A percentile compares a stretch with the other conserved stretches of the same genome.
Conservation (phyloP, 2,797 vertebrate species). For the Tiaroga cobitis region DNA sequence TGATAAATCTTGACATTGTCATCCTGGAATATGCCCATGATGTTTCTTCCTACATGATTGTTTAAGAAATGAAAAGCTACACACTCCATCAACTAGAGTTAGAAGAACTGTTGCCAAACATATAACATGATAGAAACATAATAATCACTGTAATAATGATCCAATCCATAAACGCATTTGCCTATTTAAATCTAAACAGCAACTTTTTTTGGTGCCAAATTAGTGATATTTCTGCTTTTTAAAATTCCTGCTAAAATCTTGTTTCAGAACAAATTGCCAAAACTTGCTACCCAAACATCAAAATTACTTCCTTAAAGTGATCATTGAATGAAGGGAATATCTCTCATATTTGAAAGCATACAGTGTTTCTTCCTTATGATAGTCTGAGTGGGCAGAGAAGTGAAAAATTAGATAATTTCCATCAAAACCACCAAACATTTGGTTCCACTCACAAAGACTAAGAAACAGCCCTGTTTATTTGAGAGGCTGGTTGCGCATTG, state of each 20-base stretch:
- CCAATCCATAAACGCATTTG: too few species aligned
- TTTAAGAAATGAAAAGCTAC: too few species aligned
- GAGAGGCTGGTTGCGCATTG: slow-evolving; percentile 3
- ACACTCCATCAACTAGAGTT: too few species aligned
- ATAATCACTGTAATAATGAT: too few species aligned
- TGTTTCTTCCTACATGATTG: accelerated
- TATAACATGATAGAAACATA: too few species aligned
- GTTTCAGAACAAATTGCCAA: not conserved
- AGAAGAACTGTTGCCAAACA: too few species aligned
- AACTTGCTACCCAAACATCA: not conserved
- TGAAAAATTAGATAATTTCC: not conserved
- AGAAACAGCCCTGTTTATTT: slow-evolving; percentile 27
- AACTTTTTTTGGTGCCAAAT: too few species aligned
- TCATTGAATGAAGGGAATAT: not conserved
- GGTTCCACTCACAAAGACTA: slow-evolving; percentile 20
- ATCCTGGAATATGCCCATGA: too few species aligned
- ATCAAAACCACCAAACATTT: not conserved
- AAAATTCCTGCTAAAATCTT: not conserved
- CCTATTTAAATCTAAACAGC: too few species aligned
- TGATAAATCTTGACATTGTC: too few species aligned
- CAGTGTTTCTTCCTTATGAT: not conserved
- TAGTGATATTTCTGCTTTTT: not conserved
- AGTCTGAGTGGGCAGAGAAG: not conserved
- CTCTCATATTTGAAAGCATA: not conserved
- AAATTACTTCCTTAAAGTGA: not conserved